A percentile compares a stretch with the other conserved stretches of the same genome.
Conservation (phyloP, 2,888 invertebrate genomes). For the Drosophila conformis region DNA sequence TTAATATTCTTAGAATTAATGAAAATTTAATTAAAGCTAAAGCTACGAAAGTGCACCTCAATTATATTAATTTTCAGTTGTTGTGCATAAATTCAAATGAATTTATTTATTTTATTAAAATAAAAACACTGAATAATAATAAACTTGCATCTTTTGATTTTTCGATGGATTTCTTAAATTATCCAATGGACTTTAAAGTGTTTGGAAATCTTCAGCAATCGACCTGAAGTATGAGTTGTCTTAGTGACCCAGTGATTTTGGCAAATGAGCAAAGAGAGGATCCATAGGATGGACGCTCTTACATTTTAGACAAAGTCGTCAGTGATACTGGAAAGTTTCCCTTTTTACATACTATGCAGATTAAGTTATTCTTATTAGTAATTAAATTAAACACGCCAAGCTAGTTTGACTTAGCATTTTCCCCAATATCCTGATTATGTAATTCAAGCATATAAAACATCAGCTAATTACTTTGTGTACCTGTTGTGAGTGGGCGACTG, state of each 20-base stretch:
- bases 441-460: conserved; percentile 4
- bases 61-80: background rate
- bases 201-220: background rate
- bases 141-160: background rate
- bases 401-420: background rate
- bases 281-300: background rate
- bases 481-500: background rate
- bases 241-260: background rate
- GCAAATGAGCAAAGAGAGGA: background rate
- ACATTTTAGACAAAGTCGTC: background rate
- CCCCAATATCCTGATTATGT: background rate
- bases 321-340: background rate
- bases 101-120: background rate
- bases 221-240: background rate
- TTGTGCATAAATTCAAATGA: background rate
- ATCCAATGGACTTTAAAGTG: background rate
- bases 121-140: background rate
- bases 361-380: background rate
- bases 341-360: background rate
- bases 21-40: background rate
- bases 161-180: background rate
- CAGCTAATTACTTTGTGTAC: conserved; percentile 16
- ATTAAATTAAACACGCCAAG: background rate
- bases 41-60: background rate
- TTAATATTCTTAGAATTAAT: background rate